Evolutionary conservation across 2,797 vertebrate genomes (phyloP).

Genomic region (Acropternis orthonyx): DNA sequence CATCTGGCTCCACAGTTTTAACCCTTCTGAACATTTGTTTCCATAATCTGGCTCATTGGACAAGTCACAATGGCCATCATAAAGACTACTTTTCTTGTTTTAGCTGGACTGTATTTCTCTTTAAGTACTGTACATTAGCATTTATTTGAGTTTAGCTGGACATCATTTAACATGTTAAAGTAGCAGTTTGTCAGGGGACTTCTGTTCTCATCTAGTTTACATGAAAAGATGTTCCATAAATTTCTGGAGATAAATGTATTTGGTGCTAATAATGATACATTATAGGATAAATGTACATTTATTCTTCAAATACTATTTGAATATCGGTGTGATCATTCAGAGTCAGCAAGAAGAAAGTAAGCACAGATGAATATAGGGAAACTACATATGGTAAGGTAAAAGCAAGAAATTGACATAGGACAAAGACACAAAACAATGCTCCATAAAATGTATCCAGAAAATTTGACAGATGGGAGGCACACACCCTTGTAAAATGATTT

Average conservation of each 20-base stretch:
- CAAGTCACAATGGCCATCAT: background rate
- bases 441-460: background rate
- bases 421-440: background rate
- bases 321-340: background rate
- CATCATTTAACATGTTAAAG: background rate
- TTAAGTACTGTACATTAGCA: background rate
- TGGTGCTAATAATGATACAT: background rate
- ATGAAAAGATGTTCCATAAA: background rate
- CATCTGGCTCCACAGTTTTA: background rate
- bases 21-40: background rate
- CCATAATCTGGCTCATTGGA: background rate
- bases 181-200: accelerated
- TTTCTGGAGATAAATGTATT: background rate
- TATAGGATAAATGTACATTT: background rate
- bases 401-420: background rate
- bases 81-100: background rate
- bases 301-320: background rate
- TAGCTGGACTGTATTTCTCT: background rate
- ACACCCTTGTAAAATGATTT: background rate
- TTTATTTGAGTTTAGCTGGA: background rate
- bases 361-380: background rate
- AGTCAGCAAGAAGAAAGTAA: background rate
- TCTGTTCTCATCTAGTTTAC: background rate
- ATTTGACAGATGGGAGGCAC: background rate
- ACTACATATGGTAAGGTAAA: background rate